Conservation (phyloP, 2,888 invertebrate genomes). For the Diploptera punctata region DNA sequence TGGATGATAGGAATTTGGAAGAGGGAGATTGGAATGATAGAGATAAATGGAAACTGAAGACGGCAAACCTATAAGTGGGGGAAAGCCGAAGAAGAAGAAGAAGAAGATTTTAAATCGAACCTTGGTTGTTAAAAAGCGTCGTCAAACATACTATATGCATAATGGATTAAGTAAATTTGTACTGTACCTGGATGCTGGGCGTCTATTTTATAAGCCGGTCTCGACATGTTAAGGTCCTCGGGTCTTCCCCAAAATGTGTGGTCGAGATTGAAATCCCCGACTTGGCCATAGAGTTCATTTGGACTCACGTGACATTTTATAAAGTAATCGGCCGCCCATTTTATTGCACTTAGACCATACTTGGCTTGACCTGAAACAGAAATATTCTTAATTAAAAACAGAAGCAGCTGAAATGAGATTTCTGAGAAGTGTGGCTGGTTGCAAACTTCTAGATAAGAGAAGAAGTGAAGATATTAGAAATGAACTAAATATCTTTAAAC, state of each 20-base stretch:
- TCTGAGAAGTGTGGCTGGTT: too few species aligned
- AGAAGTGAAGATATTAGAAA: too few species aligned
- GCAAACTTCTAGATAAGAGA: too few species aligned
- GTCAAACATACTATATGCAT: neutral
- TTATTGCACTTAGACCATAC: conserved; percentile 56
- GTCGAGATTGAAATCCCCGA: conserved; percentile 63
- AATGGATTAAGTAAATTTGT: neutral
- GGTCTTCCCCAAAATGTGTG: conserved; percentile 68
- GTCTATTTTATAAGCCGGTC: conserved; percentile 65
- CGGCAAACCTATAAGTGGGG: too few species aligned
- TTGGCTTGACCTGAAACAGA: conserved; percentile 55
- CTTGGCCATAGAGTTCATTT: conserved; percentile 62
- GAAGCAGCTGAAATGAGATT: too few species aligned
- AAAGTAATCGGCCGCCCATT: conserved; percentile 67
- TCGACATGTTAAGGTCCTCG: conserved; percentile 63
- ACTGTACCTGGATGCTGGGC: conserved; percentile 58
- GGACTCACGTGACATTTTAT: conserved; percentile 63
- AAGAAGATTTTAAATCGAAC: neutral
- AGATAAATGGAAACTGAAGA: too few species aligned
- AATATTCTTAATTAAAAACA: too few species aligned
- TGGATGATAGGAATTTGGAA: too few species aligned
- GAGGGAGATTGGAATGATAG: too few species aligned
- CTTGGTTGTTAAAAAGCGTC: neutral
- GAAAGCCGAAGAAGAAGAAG: too few species aligned
- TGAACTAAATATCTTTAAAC: too few species aligned